Evolutionary conservation across 2,888 invertebrate species (phyloP).

Genomic region (Epirrita christyi): DNA sequence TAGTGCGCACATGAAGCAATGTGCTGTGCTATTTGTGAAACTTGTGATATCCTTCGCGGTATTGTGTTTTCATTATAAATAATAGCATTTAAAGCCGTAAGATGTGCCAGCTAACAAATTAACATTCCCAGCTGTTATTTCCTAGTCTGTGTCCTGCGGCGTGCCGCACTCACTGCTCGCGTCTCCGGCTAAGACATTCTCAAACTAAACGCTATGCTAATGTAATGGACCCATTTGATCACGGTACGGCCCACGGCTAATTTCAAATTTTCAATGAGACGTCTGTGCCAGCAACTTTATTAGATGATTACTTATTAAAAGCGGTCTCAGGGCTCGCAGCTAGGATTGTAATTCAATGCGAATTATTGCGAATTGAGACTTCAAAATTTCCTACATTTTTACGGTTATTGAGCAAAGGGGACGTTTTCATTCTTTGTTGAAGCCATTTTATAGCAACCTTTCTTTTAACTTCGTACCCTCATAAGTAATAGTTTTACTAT

Average conservation of each 20-base stretch:
- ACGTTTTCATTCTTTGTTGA: conserved; percentile 2
- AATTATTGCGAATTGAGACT: conserved; percentile 38
- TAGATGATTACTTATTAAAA: conserved; percentile 56
- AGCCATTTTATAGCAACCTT: conserved; percentile 9
- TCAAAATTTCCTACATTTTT: conserved; percentile 28
- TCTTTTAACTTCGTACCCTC: conserved; percentile 3
- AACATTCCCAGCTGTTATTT: conserved; percentile 20
- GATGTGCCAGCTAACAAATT: not conserved
- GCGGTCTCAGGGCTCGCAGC: conserved; percentile 32
- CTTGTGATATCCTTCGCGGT: not conserved
- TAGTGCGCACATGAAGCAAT: too few relatives aligned
- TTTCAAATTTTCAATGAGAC: conserved; percentile 79
- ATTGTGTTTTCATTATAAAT: not conserved
- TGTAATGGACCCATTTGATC: conserved; percentile 81
- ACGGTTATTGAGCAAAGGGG: conserved; percentile 15
- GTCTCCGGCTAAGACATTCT: conserved; percentile 62
- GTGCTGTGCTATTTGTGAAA: too few relatives aligned
- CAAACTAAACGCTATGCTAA: conserved; percentile 82
- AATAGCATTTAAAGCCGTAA: conserved; percentile 1
- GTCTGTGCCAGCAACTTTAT: conserved; percentile 70
- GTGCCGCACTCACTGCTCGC: conserved; percentile 53
- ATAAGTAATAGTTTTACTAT: not conserved
- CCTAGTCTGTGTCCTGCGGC: conserved; percentile 52
- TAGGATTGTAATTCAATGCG: conserved; percentile 35
- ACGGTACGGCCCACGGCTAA: conserved; percentile 69